Evolutionary conservation across 2,888 invertebrate species (phyloP), one percentile per base, ranked within the genome.

Genomic region (Acrobasis consociella): DNA sequence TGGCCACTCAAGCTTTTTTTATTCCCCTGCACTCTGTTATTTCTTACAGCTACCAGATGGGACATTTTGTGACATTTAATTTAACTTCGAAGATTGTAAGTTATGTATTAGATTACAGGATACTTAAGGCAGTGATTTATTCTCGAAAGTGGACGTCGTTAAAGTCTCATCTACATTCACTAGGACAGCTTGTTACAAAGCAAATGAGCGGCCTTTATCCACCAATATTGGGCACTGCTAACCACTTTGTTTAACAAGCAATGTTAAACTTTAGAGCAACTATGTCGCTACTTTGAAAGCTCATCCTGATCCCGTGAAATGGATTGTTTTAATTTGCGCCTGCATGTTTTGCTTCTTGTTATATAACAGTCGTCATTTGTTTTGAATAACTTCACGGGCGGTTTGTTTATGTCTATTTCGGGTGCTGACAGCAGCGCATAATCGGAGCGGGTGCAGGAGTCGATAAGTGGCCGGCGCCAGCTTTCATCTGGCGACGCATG

Each of bases 381-480:
- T 66, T 65, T 60, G 64, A 63, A 63, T 62, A 62, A 58, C 64
- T 67, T 64, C 65, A 66, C 64, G 64, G 66, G 78, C 74, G 69
- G 73, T 72, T 68, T 75, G 76, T 84, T 75, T 78, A 77, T 73
- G 76, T 88, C 87, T 91, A 91, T 92, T 91, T 89, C 77, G 75
- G 85, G 80, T 85, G 87, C 79, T 89, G 90, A 91, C 89, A 86
- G 83, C 84, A 77, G 77, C 80, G 78, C 80, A 83, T 87, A 86
- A 86, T 86, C 86, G 83, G 82, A 82, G 82, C 85, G 83, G 81
- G 82, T 81, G 85, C 82, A 85, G 80, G 80, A 84, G 82, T 81
- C 82, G 89, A 90, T 91, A 91, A 91, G 91, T 91, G 87, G 85
- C 76, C 74, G 82, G 86, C 85, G 85, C 85, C 82, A 76, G 83